These are phyloP conservation scores for Strigamia crassipes DNA, from an alignment of 2,888 invertebrate species.

Conservation along the genomic window DNA sequence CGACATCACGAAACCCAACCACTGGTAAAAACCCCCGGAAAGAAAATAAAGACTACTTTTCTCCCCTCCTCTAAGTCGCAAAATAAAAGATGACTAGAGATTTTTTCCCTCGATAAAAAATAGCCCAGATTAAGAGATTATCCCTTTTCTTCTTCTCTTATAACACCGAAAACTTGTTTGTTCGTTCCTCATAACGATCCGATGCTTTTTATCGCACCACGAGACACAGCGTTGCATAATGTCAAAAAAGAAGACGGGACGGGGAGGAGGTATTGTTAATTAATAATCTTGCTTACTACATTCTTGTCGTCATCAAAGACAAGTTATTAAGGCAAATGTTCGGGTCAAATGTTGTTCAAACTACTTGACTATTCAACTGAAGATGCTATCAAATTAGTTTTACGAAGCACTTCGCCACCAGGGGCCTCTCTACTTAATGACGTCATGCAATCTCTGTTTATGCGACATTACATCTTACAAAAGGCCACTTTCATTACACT, in stretches of 20 bases:
- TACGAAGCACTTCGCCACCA: slow-evolving; percentile 36
- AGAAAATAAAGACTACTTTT: not conserved
- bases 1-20: not conserved
- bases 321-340: slow-evolving; percentile 38
- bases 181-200: not conserved
- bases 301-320: slow-evolving; percentile 37
- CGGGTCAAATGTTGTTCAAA: slow-evolving; percentile 42
- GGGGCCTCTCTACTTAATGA: slow-evolving; percentile 28
- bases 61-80: not conserved
- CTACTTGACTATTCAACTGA: slow-evolving; percentile 40
- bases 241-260: not conserved
- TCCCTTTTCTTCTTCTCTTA: not conserved
- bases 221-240: not conserved
- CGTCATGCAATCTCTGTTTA: slow-evolving; percentile 40
- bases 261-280: not conserved
- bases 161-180: slow-evolving; percentile 1
- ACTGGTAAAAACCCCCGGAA: not conserved
- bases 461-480: slow-evolving; percentile 38
- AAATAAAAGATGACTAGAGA: not conserved
- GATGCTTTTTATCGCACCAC: not conserved
- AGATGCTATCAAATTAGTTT: slow-evolving; percentile 35
- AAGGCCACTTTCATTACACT: slow-evolving; percentile 36
- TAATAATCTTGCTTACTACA: slow-evolving; percentile 31
- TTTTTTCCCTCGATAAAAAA: not conserved
- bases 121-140: not conserved